Evolutionary conservation across 2,113 vertebrate genomes (phyloP).

Genomic region (Solea senegalensis): DNA sequence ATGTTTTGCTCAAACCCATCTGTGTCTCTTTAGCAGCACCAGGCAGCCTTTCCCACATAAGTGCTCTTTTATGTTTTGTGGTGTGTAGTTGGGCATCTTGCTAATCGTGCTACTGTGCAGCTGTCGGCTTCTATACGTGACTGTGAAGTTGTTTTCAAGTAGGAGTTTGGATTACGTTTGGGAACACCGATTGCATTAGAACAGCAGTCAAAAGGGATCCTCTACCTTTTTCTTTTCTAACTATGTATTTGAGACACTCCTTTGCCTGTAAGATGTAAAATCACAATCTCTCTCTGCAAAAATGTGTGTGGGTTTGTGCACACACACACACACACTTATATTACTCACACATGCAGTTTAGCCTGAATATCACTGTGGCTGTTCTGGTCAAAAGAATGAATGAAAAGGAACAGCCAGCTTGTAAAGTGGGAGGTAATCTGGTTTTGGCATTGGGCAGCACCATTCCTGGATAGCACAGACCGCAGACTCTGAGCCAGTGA

Average conservation of each 20-base stretch:
- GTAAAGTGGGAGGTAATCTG: slow-evolving; percentile 44
- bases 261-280: slow-evolving; percentile 28
- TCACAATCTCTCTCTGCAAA: background rate
- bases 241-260: slow-evolving; percentile 24
- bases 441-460: slow-evolving; percentile 35
- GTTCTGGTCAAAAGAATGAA: slow-evolving; percentile 29
- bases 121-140: slow-evolving; percentile 31
- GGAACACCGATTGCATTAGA: slow-evolving; percentile 30
- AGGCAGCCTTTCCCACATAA: slow-evolving; percentile 53
- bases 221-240: slow-evolving; percentile 37
- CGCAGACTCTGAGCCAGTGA: slow-evolving; percentile 55
- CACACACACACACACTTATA: background rate
- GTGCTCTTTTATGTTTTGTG: slow-evolving; percentile 40
- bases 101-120: slow-evolving; percentile 43
- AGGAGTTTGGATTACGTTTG: slow-evolving; percentile 42
- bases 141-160: slow-evolving; percentile 46
- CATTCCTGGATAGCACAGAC: slow-evolving; percentile 55
- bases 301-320: background rate
- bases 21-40: slow-evolving; percentile 51
- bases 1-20: slow-evolving; percentile 46
- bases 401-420: slow-evolving; percentile 30
- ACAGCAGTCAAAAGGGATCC: slow-evolving; percentile 46
- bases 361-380: slow-evolving; percentile 33
- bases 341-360: slow-evolving; percentile 10
- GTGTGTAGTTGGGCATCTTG: slow-evolving; percentile 25